These are phyloP conservation scores for Drosophila limbata DNA, from an alignment of 2,888 invertebrate genomes.

Conservation along the genomic window DNA sequence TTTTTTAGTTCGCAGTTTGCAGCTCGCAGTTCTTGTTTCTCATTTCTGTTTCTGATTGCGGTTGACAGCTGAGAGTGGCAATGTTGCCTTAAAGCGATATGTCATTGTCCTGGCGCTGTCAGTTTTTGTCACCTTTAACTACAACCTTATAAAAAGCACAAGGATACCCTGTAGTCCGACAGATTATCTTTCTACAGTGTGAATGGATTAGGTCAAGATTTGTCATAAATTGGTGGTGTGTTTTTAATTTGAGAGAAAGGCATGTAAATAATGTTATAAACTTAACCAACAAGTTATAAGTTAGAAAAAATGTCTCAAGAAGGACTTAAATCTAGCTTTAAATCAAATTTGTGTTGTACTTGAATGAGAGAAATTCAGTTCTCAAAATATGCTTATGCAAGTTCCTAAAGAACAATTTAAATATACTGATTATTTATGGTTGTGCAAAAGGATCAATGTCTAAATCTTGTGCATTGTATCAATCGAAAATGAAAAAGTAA, in stretches of 20 bases:
- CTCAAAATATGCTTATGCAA: neutral
- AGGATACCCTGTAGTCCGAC: neutral
- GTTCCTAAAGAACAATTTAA: neutral
- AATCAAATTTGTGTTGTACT: neutral
- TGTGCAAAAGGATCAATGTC: neutral
- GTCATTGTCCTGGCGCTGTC: slow-evolving; percentile 56
- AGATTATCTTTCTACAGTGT: neutral
- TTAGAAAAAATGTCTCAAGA: too few relatives aligned
- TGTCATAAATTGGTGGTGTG: neutral
- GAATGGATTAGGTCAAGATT: neutral
- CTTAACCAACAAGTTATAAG: too few relatives aligned
- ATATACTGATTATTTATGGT: neutral
- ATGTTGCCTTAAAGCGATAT: slow-evolving; percentile 35
- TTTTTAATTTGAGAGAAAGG: too few relatives aligned
- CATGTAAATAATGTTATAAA: too few relatives aligned
- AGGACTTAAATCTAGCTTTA: too few relatives aligned
- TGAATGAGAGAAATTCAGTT: neutral
- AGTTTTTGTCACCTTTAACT: slow-evolving; percentile 47
- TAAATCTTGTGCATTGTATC: too few relatives aligned
- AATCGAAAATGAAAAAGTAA: too few relatives aligned
- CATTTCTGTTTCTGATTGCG: slow-evolving; percentile 47
- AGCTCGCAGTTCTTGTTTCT: slow-evolving; percentile 1
- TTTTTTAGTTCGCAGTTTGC: neutral
- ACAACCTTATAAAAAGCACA: neutral
- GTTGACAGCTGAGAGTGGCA: slow-evolving; percentile 50